Evolutionary conservation across 2,113 vertebrate species (phyloP).

Genomic region (Bostrychus sinensis): DNA sequence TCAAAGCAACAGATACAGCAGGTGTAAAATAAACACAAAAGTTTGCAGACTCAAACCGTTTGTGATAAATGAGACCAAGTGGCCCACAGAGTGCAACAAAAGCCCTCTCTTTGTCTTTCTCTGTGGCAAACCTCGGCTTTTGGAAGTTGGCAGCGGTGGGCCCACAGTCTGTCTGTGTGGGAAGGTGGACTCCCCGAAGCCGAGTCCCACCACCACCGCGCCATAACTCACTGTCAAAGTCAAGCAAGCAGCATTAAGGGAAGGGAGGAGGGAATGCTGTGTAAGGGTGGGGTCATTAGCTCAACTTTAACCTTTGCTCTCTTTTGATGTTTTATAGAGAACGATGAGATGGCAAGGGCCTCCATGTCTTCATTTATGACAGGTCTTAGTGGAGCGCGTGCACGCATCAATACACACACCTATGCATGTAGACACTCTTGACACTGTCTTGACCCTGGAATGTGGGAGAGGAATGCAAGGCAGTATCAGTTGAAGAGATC

Average conservation of each 20-base stretch:
- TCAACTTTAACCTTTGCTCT: conserved; percentile 72
- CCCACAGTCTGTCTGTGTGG: conserved; percentile 32
- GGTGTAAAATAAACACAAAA: conserved; percentile 29
- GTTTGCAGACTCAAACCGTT: conserved; percentile 25
- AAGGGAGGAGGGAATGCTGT: conserved; percentile 28
- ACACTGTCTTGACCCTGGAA: conserved; percentile 75
- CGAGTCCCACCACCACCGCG: conserved; percentile 53
- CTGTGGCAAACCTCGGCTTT: conserved; percentile 36
- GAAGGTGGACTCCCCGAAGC: conserved; percentile 70
- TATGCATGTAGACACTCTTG: conserved; percentile 51
- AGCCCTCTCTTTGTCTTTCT: conserved; percentile 56
- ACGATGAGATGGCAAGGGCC: conserved; percentile 57
- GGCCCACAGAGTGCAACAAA: conserved; percentile 56
- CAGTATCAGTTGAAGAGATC: conserved; percentile 73
- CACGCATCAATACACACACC: conserved; percentile 23
- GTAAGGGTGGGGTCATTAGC: conserved; percentile 37
- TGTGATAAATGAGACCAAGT: conserved; percentile 58
- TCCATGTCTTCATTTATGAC: conserved; percentile 55
- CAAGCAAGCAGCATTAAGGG: conserved; percentile 34
- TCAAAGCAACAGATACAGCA: conserved; percentile 43
- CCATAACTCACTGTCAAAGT: conserved; percentile 73
- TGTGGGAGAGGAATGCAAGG: conserved; percentile 70
- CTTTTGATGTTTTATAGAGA: conserved; percentile 76
- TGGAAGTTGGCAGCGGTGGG: conserved; percentile 39
- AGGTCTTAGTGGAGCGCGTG: conserved; percentile 57